Evolutionary conservation across 2,888 invertebrate species (phyloP), one percentile per base, ranked within the genome.

Genomic region (Tipula vernalis): DNA sequence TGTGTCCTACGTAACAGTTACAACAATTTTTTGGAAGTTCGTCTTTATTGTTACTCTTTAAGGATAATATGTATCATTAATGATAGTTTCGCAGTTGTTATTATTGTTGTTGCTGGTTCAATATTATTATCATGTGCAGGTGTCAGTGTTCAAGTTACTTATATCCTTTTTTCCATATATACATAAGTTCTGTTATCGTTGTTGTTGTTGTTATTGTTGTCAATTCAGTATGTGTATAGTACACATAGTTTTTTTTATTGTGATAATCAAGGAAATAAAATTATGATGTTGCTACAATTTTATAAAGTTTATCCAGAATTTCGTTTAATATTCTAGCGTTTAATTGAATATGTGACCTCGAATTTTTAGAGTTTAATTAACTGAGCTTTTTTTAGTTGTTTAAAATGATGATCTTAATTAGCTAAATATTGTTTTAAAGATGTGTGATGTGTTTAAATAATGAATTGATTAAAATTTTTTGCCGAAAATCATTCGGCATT

Each of bases 41-140:
- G n/a, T 15, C 51, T 4, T 51, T 71, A 28, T 71, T 28, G 71
- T 18, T 71, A 71, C 71, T 71, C 71, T 71, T 28, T 71, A 71
- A 71, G 71, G 71, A 71, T 71, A 71, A 71, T 71, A 71, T 71
- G 71, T 71, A 71, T 71, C 71, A 71, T 71, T 71, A 71, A 71
- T 71, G 71, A 71, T 71, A 71, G 71, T 71, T 71, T 28, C 71
- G 13, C 71, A 71, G 71, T 71, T 28, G 71, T 71, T 71, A 71
- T 71, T 71, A 71, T 71, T 71, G 18, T 71, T 71, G 71, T 71
- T 28, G 71, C 71, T 71, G 10, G 71, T 71, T 71, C 28, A 71
- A 71, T 71, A 71, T 71, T 71, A 28, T 71, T 71, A 71, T 71
- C 71, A 71, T 71, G 71, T 71, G 71, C 71, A 71, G 71, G 71